These are phyloP conservation scores for Stenchaetothrips biformis DNA, from an alignment of 2,888 invertebrate species.

Conservation along the genomic window DNA sequence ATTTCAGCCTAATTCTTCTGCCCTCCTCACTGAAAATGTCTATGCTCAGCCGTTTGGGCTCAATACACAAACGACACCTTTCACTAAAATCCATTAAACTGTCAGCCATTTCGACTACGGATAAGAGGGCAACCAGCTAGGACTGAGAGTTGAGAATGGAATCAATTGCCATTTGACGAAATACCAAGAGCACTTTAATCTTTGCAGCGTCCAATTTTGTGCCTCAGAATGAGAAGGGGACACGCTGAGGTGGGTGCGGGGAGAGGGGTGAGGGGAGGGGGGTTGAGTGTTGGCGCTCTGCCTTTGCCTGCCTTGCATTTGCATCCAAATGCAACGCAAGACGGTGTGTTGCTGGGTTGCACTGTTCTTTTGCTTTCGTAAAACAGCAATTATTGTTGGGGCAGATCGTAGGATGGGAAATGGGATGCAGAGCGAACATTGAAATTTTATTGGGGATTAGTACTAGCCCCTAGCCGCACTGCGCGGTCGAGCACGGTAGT, in stretches of 20 bases:
- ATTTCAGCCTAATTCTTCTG: conserved; percentile 9
- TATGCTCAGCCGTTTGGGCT: conserved; percentile 22
- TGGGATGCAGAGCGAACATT: too few relatives aligned
- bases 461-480: too few relatives aligned
- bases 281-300: too few relatives aligned
- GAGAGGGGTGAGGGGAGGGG: neutral
- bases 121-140: too few relatives aligned
- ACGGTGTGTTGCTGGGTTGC: too few relatives aligned
- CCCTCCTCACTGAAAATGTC: conserved; percentile 15
- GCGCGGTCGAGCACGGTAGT: too few relatives aligned
- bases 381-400: too few relatives aligned
- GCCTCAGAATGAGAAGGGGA: neutral
- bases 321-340: too few relatives aligned
- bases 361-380: too few relatives aligned
- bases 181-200: neutral
- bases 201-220: conserved; percentile 1
- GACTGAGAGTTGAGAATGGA: neutral
- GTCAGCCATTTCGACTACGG: neutral
- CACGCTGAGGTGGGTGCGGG: neutral
- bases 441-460: too few relatives aligned
- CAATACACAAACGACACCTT: conserved; percentile 7
- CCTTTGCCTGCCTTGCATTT: too few relatives aligned
- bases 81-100: neutral
- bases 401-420: too few relatives aligned
- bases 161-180: neutral